Evolutionary conservation across 23 tunicate species (phyloP).

Genomic region (Ascidia mentula): DNA sequence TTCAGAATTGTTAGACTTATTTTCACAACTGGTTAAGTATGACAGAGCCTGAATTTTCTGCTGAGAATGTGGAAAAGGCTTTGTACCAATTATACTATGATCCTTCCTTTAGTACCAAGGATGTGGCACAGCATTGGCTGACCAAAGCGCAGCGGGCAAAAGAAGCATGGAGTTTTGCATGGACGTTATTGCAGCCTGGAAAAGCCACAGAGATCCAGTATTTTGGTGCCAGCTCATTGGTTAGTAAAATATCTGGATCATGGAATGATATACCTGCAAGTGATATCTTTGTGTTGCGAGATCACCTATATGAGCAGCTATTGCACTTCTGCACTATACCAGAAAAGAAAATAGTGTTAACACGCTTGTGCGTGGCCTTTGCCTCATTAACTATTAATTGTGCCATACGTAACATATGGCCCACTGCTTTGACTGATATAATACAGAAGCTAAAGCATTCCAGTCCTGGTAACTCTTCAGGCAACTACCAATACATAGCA

Average conservation of each 20-base stretch:
- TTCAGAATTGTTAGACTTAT: not conserved
- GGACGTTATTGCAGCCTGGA: conserved; percentile 55
- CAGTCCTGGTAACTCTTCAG: not conserved
- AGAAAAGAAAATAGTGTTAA: conserved; percentile 61
- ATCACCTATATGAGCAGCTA: conserved; percentile 56
- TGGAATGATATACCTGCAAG: conserved; percentile 73
- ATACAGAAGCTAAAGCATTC: conserved; percentile 49
- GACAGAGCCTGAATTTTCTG: conserved; percentile 54
- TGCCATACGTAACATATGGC: conserved; percentile 38
- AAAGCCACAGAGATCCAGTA: conserved; percentile 88
- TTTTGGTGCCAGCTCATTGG: conserved; percentile 91
- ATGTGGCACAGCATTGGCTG: conserved; percentile 90
- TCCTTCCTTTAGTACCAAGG: conserved; percentile 58
- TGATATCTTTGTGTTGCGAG: conserved; percentile 42
- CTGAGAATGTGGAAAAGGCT: conserved; percentile 79
- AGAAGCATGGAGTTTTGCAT: conserved; percentile 92
- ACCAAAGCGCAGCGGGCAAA: conserved; percentile 70
- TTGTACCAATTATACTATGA: conserved; percentile 82
- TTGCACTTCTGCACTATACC: conserved; percentile 26
- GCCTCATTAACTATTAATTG: conserved; percentile 71
- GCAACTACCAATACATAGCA: conserved; percentile 47
- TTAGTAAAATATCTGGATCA: conserved; percentile 62
- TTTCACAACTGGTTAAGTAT: not conserved
- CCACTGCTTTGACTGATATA: conserved; percentile 61
- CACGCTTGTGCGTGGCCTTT: conserved; percentile 93